Evolutionary conservation across 2,797 vertebrate genomes (phyloP).

Genomic region (Acestrorhynchus altus): DNA sequence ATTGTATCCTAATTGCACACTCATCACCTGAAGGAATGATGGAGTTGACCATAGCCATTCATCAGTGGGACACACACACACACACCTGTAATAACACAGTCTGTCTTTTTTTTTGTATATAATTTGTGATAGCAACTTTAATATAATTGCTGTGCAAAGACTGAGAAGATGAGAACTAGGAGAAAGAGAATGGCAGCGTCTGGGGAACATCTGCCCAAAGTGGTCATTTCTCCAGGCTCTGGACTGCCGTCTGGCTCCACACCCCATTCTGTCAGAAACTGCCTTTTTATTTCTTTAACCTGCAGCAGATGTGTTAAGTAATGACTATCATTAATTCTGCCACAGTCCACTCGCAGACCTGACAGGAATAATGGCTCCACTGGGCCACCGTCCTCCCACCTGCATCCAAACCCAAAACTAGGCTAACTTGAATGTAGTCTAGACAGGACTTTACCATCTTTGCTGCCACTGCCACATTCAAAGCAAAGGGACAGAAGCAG

Average conservation of each 20-base stretch:
- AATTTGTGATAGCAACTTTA: constrained; percentile 25
- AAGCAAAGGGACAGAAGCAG: neutral
- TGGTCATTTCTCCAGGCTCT: constrained; percentile 24
- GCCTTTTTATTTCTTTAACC: constrained; percentile 47
- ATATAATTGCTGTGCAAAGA: constrained; percentile 16
- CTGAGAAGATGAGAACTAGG: constrained; percentile 3
- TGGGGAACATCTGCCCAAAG: neutral
- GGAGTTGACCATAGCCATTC: constrained; percentile 21
- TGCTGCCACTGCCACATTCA: neutral
- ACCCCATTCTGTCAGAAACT: constrained; percentile 34
- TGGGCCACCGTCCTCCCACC: constrained; percentile 47
- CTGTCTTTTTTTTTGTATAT: constrained; percentile 13
- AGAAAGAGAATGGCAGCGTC: constrained; percentile 14
- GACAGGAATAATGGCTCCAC: constrained; percentile 53
- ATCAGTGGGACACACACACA: constrained; percentile 5
- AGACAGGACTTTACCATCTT: constrained; percentile 5
- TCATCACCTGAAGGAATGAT: constrained; percentile 45
- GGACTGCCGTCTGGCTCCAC: constrained; percentile 3
- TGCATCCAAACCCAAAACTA: constrained; percentile 43
- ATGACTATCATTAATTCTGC: constrained; percentile 58
- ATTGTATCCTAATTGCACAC: constrained; percentile 53
- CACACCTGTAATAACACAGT: constrained; percentile 29
- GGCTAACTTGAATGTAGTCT: constrained; percentile 30
- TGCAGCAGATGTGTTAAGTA: constrained; percentile 58
- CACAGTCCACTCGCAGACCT: constrained; percentile 46